Conservation (phyloP, 2,888 invertebrate species). For the Ormia ochracea region DNA sequence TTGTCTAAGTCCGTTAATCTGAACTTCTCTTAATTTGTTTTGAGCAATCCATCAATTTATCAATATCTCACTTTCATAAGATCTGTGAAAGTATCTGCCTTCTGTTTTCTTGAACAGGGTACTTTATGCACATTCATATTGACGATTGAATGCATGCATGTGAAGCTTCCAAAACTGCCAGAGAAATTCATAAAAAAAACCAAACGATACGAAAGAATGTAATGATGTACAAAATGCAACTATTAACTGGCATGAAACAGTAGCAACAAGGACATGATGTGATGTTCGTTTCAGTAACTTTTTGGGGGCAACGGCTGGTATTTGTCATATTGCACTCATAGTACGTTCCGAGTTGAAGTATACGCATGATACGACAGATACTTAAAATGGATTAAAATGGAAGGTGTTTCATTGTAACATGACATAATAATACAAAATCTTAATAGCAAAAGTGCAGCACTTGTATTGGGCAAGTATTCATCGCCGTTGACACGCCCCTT, state of each 20-base stretch:
- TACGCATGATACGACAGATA: too few relatives aligned
- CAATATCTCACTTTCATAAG: background rate
- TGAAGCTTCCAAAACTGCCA: background rate
- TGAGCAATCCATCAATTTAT: too few relatives aligned
- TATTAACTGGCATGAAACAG: slow-evolving; percentile 21
- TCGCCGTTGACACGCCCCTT: too few relatives aligned
- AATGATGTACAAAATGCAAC: slow-evolving; percentile 36
- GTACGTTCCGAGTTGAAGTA: background rate
- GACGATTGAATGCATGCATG: background rate
- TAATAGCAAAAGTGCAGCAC: too few relatives aligned
- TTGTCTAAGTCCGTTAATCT: too few relatives aligned
- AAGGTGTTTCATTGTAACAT: too few relatives aligned
- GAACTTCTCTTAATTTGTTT: too few relatives aligned
- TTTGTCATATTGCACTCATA: background rate
- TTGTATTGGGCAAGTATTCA: too few relatives aligned
- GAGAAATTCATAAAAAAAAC: background rate
- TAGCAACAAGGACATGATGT: background rate
- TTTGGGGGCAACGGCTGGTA: background rate
- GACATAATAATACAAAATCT: too few relatives aligned
- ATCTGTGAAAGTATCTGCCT: background rate
- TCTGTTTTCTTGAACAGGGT: background rate
- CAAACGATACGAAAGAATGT: slow-evolving; percentile 3
- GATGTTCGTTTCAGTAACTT: slow-evolving; percentile 5
- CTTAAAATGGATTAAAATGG: too few relatives aligned
- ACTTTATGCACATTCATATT: background rate